Conservation (phyloP, 2,888 invertebrate genomes). For the Drosophila mercatorum region DNA sequence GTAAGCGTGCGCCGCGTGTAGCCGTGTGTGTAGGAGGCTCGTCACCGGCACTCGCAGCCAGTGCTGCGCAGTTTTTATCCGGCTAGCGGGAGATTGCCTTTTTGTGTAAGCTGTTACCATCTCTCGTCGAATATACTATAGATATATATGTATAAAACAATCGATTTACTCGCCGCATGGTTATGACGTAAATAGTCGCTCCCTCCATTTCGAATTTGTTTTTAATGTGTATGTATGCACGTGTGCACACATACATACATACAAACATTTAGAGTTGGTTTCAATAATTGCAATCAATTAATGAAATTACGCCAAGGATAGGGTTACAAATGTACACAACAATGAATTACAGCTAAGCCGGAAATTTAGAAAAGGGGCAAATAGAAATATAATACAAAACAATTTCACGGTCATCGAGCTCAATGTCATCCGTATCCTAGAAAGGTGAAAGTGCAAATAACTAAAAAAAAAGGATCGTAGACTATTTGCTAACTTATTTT, state of each 20-base stretch:
- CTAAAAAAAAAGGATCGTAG: too few species aligned
- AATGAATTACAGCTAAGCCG: neutral
- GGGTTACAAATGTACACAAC: neutral
- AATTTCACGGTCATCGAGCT: neutral
- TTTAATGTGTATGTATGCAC: neutral
- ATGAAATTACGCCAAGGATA: neutral
- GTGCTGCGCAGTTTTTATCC: slow-evolving; percentile 19
- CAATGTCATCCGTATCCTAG: neutral
- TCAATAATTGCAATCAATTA: neutral
- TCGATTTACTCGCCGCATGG: neutral
- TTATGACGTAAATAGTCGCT: neutral
- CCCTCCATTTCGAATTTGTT: neutral
- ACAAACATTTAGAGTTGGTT: too few species aligned
- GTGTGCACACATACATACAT: neutral
- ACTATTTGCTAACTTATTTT: neutral
- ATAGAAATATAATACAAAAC: neutral
- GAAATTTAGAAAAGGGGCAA: slow-evolving; percentile 1
- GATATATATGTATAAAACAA: neutral
- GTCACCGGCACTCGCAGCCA: slow-evolving; percentile 52
- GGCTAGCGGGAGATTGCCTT: neutral
- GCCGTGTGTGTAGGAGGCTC: slow-evolving; percentile 64
- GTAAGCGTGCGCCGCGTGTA: slow-evolving; percentile 7
- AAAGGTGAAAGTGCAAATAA: too few species aligned
- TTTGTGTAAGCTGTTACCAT: neutral
- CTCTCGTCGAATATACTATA: neutral